Base-by-base conservation (phyloP, 2,888 invertebrate species). In the Drosophila fulvimacula region DNA sequence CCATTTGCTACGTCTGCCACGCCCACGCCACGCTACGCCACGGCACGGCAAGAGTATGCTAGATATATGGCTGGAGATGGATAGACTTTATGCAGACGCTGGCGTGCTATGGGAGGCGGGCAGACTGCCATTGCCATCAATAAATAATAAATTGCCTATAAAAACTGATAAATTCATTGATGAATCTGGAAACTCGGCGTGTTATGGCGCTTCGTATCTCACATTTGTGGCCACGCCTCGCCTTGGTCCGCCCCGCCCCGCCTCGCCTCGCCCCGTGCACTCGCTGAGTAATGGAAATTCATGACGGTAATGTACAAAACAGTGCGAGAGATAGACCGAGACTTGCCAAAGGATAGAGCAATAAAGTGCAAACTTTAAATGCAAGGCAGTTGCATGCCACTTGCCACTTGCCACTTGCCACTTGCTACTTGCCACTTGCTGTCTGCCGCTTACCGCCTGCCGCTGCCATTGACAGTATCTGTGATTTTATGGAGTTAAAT, bases 91-190 rank as follows among this genome's bases (percentile, higher is more conserved):
- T 76, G 63, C 55, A 71, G 65, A 72, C 56, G 51, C 21, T 55
- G 36, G 32, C 48, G 56, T 4, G 53, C 48, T 46, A 46, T 49
- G 19, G 30, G 46, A 19, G 32, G 46, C 68, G 55, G 57, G 55
- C 69, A 44, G 39, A 30, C 48, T 48, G 60, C 48, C 62, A 62
- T 19, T 49, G 60, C 73, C 80, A 86, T 83, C 86, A 86, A 87
- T 85, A 85, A 85, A 87, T 85, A 82, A 84, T 85, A 85, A 88
- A 82, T 85, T 80, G 85, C 82, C 82, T 80, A 88, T 88, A 85
- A 87, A 85, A 85, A 81, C 85, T 85, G 85, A 82, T 87, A 84
- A 87, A 85, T 87, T 87, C 80, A 82, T 84, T 84, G 85, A 83
- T 84, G 83, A 81, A 87, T 83, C 73, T 71, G 49, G 55, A 44